A percentile compares a stretch with the other conserved stretches of the same genome.
These are phyloP conservation scores for Callithrix jacchus DNA, from an alignment of 2,113 vertebrate species.

Conservation along the genomic window DNA sequence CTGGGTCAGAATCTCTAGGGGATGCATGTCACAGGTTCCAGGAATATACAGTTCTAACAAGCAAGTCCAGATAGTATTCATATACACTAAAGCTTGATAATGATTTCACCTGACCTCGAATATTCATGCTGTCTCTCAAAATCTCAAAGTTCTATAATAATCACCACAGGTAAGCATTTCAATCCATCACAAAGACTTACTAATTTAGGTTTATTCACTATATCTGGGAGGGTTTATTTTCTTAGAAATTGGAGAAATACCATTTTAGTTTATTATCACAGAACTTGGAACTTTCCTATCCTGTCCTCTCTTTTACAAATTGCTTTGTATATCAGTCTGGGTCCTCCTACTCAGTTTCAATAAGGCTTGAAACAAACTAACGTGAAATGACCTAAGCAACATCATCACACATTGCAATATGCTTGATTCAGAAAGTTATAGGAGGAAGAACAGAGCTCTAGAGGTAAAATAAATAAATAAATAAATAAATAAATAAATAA, in stretches of 20 bases:
- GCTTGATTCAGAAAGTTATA: neutral
- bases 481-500: neutral
- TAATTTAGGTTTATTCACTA: neutral
- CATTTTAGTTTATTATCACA: neutral
- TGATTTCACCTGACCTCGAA: neutral
- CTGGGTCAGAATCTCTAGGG: neutral
- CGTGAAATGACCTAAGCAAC: neutral
- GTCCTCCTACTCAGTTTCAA: neutral
- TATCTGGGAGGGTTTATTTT: neutral
- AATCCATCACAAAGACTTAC: neutral
- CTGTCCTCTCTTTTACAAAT: neutral
- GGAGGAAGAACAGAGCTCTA: neutral
- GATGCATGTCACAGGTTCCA: accelerated
- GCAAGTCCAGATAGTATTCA: neutral
- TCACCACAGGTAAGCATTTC: neutral
- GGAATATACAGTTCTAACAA: neutral
- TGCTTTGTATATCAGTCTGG: neutral
- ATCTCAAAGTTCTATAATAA: neutral
- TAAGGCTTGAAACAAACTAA: neutral
- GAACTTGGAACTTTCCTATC: neutral
- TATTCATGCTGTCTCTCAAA: neutral
- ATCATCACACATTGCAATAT: neutral
- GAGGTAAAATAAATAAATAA: neutral
- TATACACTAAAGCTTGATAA: neutral
- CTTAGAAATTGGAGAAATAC: neutral